Base-by-base conservation (phyloP, 2,888 invertebrate species). In the Eupsilia transversa region DNA sequence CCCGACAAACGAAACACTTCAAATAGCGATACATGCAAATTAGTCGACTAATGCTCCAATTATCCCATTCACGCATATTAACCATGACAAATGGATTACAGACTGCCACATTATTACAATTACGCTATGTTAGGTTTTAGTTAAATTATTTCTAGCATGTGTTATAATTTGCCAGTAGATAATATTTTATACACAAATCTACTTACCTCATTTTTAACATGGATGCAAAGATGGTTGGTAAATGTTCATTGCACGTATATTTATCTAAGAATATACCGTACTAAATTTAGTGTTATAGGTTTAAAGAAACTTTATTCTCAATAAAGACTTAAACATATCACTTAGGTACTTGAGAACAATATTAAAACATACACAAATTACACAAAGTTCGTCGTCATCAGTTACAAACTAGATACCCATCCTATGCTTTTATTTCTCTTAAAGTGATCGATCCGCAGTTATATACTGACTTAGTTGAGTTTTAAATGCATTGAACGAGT, bases 31-130 rank as follows among this genome's bases (percentile, higher is more conserved):
- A 35, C 30, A 68, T 83, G 49, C 69, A 63, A 69, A 57, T 63
- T 65, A 66, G 35, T 61, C n/a, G 4, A 46, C 35, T 68, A 78
- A 77, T 77, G 60, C 49, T 35, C 9, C 54, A 67, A 63, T 63
- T 38, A 57, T 63, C 30, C 30, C 43, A 52, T 56, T 43, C 41
- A 78, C 56, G 52, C 78, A 43, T 57, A 77, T 77, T 68, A 61
- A 23, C 35, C 27, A 27, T 78, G 77, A 61, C 43, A 74, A 63
- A 56, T n/a, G 49, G 41, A 66, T 77, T 49, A 82, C 20, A 43
- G 30, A 61, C 17, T 82, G 41, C 20, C 35, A 20, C 17, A n/a
- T 54, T 54, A 54, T 77, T 65, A n/a, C n/a, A 54, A 77, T 60
- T 60, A 77, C 33, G 38, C 27, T 60, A 27, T 9, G 17, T 65